Percentiles rank a stretch among this genome's conserved stretches.
phyloP scores from a whole-genome alignment of 2,797 vertebrate genomes.

The Argyrosomus regius region DNA sequence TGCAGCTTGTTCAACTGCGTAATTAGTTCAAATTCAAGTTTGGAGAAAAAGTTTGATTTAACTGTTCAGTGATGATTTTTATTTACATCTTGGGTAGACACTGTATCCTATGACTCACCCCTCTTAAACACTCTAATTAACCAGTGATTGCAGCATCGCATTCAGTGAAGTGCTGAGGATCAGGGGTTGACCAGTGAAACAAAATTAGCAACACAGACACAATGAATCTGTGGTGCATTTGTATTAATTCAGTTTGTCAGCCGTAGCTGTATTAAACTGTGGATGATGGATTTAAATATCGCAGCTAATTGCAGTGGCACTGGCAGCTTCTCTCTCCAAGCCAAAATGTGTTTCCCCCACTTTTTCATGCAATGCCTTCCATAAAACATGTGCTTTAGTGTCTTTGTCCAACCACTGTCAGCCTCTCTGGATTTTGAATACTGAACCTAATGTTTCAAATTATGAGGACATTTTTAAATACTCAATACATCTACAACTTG shows the following conservation, averaged over 20 bases:
- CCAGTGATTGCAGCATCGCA: background rate
- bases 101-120: background rate
- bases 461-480: background rate
- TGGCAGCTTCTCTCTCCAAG: background rate
- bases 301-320: background rate
- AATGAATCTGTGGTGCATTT: background rate
- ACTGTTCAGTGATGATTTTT: background rate
- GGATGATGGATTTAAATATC: background rate
- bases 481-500: background rate
- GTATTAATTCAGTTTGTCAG: background rate
- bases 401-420: background rate
- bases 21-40: background rate
- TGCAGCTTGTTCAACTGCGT: background rate
- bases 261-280: background rate
- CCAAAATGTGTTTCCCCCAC: background rate
- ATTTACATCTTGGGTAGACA: background rate
- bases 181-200: background rate
- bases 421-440: background rate
- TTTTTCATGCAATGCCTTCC: background rate
- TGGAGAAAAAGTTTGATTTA: constrained; percentile 9
- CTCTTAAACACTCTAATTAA: background rate
- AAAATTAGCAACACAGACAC: background rate
- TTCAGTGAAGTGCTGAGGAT: background rate
- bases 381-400: background rate
- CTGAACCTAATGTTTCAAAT: background rate